These are phyloP conservation scores for Flexamia atlantica DNA, from an alignment of 2,888 invertebrate genomes.

Conservation along the genomic window DNA sequence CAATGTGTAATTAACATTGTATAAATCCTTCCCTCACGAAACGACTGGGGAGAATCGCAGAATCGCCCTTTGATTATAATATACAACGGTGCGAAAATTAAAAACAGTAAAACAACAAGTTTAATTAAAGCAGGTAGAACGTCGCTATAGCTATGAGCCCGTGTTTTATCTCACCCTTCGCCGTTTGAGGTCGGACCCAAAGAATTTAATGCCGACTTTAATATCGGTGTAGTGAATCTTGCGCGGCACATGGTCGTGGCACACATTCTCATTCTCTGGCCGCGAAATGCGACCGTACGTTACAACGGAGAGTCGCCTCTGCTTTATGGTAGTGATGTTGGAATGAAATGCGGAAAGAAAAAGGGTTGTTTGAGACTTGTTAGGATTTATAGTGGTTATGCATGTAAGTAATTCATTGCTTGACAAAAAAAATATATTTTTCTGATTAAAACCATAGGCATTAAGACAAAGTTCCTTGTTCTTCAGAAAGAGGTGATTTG, in stretches of 20 bases:
- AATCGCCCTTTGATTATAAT: slow-evolving; percentile 59
- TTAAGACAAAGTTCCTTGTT: too few relatives aligned
- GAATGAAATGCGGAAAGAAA: too few relatives aligned
- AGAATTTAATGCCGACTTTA: slow-evolving; percentile 58
- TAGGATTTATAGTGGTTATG: too few relatives aligned
- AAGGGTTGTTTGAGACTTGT: too few relatives aligned
- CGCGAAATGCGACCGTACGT: slow-evolving; percentile 17
- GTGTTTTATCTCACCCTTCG: slow-evolving; percentile 50
- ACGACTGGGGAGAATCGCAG: background rate
- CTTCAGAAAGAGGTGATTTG: too few relatives aligned
- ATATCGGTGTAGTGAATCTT: slow-evolving; percentile 50
- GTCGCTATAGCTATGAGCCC: background rate
- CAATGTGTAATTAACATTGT: slow-evolving; percentile 31
- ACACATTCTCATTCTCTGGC: background rate
- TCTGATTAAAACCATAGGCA: too few relatives aligned
- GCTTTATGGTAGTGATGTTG: too few relatives aligned
- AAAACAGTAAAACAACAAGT: slow-evolving; percentile 62
- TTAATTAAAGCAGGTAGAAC: slow-evolving; percentile 60
- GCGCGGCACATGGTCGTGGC: slow-evolving; percentile 24
- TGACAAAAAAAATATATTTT: too few relatives aligned
- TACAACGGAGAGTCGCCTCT: background rate
- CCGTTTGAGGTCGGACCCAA: slow-evolving; percentile 51
- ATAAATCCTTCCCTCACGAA: slow-evolving; percentile 39
- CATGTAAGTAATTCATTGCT: too few relatives aligned
- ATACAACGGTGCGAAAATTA: slow-evolving; percentile 58